Base-by-base conservation (phyloP, 2,797 vertebrate genomes). In the Cichlasoma orientale region DNA sequence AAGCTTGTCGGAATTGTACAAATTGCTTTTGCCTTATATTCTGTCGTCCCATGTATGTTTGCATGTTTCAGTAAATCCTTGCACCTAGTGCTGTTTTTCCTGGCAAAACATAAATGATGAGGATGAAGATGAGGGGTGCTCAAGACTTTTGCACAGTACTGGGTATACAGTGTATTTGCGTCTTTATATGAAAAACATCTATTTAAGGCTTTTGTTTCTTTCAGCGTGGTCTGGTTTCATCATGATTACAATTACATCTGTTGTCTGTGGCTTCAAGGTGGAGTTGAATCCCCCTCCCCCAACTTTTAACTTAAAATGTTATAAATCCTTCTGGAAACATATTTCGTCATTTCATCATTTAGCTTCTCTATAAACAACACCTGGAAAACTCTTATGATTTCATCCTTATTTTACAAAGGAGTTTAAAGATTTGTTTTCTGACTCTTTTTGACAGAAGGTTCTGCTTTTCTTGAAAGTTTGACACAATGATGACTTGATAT, bases 401-500 rank as follows among this genome's bases (percentile, higher is more conserved):
- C n/a, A 50, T 68, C 0, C 10, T 50, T 13, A 50, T 50, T 50
- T 29, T 27, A 68, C 13, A 50, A 68, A 29, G 19, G 27, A 50
- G 25, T 0, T 68, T 25, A 68, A 29, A 68, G 18, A 50, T 50
- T 68, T 31, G 10, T 29, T 50, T 47, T 44, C 44, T 31, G 63
- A 27, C 10, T 57, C 55, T 63, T 69, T 73, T 36, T 59, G 23
- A 25, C 10, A 3, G 2, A 74, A 59, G 75, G 14, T 18, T 61
- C 3, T 41, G 53, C 47, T 36, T 75, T 57, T 53, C 21, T 38
- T 56, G 7, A 71, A 33, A 61, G 29, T 25, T 4, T 50, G 53
- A 73, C 25, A 21, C 61, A 82, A 87, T 74, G 63, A 79, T 76
- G 72, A 76, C 75, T 68, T 75, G 29, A 81, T 56, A 31, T 59